phyloP scores from a whole-genome alignment of 2,888 invertebrate genomes.

The Osmoderma eremita region DNA sequence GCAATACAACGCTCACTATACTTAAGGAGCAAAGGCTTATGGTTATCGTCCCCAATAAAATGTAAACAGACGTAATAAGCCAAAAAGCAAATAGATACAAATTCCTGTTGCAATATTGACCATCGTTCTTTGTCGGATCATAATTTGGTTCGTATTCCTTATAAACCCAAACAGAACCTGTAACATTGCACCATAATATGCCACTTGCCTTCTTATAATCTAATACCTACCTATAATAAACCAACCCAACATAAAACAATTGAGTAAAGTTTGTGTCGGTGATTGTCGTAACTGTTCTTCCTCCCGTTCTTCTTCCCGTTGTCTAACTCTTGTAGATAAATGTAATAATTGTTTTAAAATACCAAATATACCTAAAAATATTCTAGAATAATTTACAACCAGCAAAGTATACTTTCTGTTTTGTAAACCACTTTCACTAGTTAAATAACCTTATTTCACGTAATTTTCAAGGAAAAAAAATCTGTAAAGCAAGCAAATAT shows the following conservation, averaged over 20 bases:
- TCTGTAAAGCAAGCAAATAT: slow-evolving; percentile 11
- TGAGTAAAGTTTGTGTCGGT: slow-evolving; percentile 68
- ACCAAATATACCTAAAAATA: slow-evolving; percentile 68
- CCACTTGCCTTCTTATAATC: too few species aligned
- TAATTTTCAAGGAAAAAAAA: neutral
- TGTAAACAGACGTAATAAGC: slow-evolving; percentile 73
- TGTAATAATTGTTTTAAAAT: slow-evolving; percentile 71
- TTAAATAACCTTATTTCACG: neutral
- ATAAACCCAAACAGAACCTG: slow-evolving; percentile 77
- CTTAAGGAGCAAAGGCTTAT: slow-evolving; percentile 69
- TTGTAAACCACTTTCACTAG: neutral
- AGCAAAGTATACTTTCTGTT: neutral
- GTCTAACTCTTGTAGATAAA: slow-evolving; percentile 67
- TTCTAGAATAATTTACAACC: neutral
- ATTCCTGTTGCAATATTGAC: slow-evolving; percentile 73
- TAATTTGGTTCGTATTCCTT: slow-evolving; percentile 72
- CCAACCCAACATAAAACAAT: slow-evolving; percentile 75
- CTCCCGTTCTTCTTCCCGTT: slow-evolving; percentile 67
- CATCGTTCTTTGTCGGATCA: slow-evolving; percentile 59
- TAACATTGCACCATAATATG: slow-evolving; percentile 43
- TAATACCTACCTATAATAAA: slow-evolving; percentile 71
- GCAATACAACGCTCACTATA: slow-evolving; percentile 64
- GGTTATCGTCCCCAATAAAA: slow-evolving; percentile 66
- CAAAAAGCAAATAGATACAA: slow-evolving; percentile 77
- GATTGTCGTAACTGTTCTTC: slow-evolving; percentile 67